A percentile compares a stretch with the other conserved stretches of the same genome.
Evolutionary conservation across 2,888 invertebrate genomes (phyloP).

Genomic region (Nesidiocoris tenuis): DNA sequence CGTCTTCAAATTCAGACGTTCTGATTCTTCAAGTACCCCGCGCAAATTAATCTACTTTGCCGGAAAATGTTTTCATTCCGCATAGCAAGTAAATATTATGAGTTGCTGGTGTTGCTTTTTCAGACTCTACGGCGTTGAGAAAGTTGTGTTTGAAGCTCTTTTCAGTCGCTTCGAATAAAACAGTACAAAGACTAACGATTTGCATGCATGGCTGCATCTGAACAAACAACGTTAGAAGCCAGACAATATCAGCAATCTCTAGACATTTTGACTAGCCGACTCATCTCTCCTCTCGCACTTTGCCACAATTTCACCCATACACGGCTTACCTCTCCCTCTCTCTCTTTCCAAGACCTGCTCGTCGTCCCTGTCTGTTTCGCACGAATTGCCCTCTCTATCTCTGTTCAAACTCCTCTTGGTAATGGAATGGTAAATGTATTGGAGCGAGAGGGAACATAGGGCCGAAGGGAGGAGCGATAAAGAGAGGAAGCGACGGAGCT

Average conservation of each 20-base stretch:
- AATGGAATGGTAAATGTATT: constrained; percentile 30
- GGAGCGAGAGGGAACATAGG: neutral
- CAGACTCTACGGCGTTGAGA: too few relatives aligned
- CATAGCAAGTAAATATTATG: too few relatives aligned
- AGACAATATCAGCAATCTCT: neutral
- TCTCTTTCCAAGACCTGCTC: neutral
- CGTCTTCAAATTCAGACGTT: too few relatives aligned
- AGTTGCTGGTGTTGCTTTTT: too few relatives aligned
- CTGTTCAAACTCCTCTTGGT: constrained; percentile 12
- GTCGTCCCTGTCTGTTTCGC: neutral
- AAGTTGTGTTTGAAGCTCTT: too few relatives aligned
- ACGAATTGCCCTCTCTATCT: neutral
- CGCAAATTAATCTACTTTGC: too few relatives aligned
- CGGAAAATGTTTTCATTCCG: too few relatives aligned
- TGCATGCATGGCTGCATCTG: too few relatives aligned
- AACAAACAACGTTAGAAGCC: too few relatives aligned
- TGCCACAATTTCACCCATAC: neutral
- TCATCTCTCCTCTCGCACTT: neutral
- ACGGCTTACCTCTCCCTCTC: constrained; percentile 2
- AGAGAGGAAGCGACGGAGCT: neutral
- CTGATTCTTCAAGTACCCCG: too few relatives aligned
- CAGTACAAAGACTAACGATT: too few relatives aligned
- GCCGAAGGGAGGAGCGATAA: neutral
- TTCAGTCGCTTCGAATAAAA: too few relatives aligned
- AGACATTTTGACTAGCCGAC: neutral